Evolutionary conservation across 2,113 vertebrate genomes (phyloP), one percentile per base, ranked within the genome.

Genomic region (Atherinomorus stipes): DNA sequence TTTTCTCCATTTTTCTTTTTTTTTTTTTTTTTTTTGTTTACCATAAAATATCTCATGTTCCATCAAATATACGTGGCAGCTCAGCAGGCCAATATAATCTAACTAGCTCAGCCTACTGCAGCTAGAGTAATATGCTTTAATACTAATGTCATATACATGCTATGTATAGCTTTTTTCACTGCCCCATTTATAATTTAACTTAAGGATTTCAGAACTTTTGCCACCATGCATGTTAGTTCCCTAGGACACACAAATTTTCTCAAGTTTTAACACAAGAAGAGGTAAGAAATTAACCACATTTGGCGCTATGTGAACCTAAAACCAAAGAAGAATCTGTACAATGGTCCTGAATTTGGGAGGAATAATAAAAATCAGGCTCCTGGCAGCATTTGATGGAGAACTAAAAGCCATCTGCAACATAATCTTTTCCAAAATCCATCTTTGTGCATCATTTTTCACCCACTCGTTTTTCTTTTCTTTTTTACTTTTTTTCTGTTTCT

Each of bases 401-500:
- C 76, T 65, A 66, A 74, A 57, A 58, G 65, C 64, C 61, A 76
- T 76, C 68, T 79, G 62, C 58, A 62, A 72, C 62, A 49, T 74
- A 28, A 28, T 78, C 38, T 75, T 74, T 51, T 65, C 66, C 65
- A 78, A 66, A 75, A 63, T 52, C 22, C 0, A 58, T 0, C 23
- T 76, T 68, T 74, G 25, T 56, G 54, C 62, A 56, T 56, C 37
- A 74, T 74, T 0, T 40, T 57, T 61, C 34, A 50, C 23, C 11
- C 51, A 47, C 25, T 59, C 19, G 0, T 26, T 65, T 64, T 70
- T 74, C 11, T 49, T 58, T 72, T 37, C 37, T 80, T 49, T 28
- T 66, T 16, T n/a, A n/a, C n/a, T 16, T 44, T 0, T 37, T 62
- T 56, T 16, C 16, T 42, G 28, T 38, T 0, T 11, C 21, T 31